phyloP scores from a whole-genome alignment of 2,797 vertebrate genomes.

The Chelon auratus region DNA sequence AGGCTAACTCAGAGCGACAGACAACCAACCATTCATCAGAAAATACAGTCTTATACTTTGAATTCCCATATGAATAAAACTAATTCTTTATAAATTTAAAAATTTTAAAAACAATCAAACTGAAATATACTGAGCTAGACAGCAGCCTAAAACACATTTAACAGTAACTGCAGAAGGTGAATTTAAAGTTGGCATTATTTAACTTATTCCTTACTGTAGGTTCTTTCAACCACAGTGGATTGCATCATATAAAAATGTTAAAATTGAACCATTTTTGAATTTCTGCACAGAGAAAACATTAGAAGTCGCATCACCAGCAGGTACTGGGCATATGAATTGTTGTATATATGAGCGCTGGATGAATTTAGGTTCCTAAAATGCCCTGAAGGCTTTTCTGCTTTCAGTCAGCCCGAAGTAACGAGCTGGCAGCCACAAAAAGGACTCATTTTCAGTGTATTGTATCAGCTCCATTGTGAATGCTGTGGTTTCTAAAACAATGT shows the following conservation, averaged over 20 bases:
- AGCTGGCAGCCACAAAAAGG: constrained; percentile 64
- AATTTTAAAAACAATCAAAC: background rate
- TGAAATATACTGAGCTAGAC: background rate
- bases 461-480: constrained; percentile 8
- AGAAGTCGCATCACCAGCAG: constrained; percentile 31
- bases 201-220: background rate
- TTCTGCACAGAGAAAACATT: constrained; percentile 7
- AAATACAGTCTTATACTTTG: no score
- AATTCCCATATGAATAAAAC: background rate
- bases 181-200: background rate
- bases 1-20: no score
- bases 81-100: background rate
- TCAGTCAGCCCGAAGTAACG: constrained; percentile 72
- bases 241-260: background rate
- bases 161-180: no score
- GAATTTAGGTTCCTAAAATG: constrained; percentile 64
- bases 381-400: constrained; percentile 66
- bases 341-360: constrained; percentile 44
- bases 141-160: background rate
- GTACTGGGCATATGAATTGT: constrained; percentile 49
- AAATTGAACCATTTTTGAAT: background rate
- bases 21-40: no score
- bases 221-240: background rate
- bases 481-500: constrained; percentile 15
- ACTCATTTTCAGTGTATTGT: constrained; percentile 35